Conservation (phyloP, 2,797 vertebrate genomes). For the Sebastes variabilis region DNA sequence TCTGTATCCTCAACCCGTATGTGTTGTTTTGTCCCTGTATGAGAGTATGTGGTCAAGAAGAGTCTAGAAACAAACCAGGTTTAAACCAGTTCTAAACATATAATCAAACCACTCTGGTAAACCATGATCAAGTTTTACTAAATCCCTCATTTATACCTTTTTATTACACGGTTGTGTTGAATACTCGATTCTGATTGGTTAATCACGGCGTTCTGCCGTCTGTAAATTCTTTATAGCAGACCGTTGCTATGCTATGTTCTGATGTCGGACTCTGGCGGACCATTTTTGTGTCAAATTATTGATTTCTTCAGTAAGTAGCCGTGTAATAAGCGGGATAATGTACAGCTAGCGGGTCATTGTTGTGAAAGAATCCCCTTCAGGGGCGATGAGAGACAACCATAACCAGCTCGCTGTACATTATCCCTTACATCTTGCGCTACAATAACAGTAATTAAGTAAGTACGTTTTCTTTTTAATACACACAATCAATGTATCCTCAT, state of each 20-base stretch:
- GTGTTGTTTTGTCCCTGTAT: not conserved
- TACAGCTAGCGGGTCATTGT: no score
- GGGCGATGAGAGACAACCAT: no score
- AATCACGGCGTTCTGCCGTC: no score
- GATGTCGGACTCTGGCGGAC: no score
- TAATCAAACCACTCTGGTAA: not conserved
- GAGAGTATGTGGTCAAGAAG: not conserved
- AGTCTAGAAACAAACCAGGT: not conserved
- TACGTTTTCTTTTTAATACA: not conserved
- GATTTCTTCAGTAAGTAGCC: no score
- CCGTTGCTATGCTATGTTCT: no score
- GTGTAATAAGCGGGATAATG: no score
- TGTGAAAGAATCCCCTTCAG: no score
- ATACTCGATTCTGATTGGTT: no score
- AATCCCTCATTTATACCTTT: not conserved
- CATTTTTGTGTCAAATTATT: no score
- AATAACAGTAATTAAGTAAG: not conserved
- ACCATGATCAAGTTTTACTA: not conserved
- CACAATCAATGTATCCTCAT: no score
- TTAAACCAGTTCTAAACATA: not conserved
- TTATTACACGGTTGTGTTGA: no score
- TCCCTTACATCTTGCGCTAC: not conserved
- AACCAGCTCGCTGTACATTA: rapidly evolving
- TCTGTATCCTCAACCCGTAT: not conserved
- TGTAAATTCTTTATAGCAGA: rapidly evolving